Percentiles rank a stretch among this genome's conserved stretches.
Evolutionary conservation across 2,888 invertebrate genomes (phyloP).

Genomic region (Macaria liturata): DNA sequence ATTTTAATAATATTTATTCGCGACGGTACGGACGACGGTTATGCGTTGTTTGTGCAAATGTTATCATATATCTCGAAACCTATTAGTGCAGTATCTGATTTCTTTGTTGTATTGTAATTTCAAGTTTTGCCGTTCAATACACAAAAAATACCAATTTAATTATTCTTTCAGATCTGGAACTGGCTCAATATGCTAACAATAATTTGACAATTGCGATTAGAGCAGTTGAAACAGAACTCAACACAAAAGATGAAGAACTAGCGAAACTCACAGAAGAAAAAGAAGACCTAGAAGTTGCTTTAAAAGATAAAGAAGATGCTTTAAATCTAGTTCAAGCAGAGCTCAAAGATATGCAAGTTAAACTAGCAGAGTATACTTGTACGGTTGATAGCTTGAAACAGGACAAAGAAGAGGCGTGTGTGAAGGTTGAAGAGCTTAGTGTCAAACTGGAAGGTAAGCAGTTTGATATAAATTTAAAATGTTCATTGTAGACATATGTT

Average conservation of each 20-base stretch:
- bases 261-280: background rate
- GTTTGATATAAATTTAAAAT: no score
- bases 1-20: background rate
- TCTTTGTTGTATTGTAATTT: no score
- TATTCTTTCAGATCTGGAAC: conserved; percentile 7
- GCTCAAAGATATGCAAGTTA: background rate
- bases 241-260: background rate
- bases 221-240: conserved; percentile 4
- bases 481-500: no score
- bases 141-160: background rate
- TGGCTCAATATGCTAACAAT: background rate
- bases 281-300: background rate
- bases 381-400: conserved; percentile 4
- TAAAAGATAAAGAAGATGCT: background rate
- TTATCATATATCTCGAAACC: no score
- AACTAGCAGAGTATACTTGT: background rate
- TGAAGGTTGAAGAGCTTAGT: conserved; percentile 1
- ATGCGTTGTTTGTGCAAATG: no score
- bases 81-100: no score
- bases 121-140: no score
- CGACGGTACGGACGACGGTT: no score
- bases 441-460: conserved; percentile 4
- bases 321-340: background rate
- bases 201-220: conserved; percentile 2
- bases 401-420: conserved; percentile 1